Evolutionary conservation across 2,113 vertebrate species (phyloP).

Genomic region (Pituophis catenifer): DNA sequence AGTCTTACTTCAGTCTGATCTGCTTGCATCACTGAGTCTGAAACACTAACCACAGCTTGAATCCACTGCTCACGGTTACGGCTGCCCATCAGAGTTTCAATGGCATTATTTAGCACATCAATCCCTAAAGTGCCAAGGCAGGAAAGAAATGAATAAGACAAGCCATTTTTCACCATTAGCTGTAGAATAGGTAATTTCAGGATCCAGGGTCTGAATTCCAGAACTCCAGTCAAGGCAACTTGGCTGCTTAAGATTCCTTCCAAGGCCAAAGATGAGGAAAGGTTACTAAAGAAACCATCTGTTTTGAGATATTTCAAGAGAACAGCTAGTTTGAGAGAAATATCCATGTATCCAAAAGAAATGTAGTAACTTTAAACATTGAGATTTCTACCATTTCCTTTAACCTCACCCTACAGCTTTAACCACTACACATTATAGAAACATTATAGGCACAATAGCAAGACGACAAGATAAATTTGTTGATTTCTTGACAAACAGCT

Average conservation of each 20-base stretch:
- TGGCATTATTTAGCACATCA: constrained; percentile 90
- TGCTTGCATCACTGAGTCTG: constrained; percentile 85
- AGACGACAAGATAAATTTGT: too few relatives aligned
- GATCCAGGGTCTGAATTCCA: background rate
- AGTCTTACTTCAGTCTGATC: constrained; percentile 73
- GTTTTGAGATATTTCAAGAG: background rate
- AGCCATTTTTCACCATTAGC: background rate
- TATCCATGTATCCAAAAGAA: background rate
- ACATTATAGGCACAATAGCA: background rate
- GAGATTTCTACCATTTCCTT: background rate
- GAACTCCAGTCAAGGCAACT: background rate
- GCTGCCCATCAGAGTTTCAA: constrained; percentile 80
- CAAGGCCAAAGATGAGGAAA: background rate
- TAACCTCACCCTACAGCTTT: background rate
- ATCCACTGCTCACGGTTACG: constrained; percentile 81
- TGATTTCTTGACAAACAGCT: background rate
- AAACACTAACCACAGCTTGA: constrained; percentile 78
- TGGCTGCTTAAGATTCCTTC: background rate
- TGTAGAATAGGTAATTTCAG: background rate
- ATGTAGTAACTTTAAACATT: background rate
- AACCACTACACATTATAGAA: background rate
- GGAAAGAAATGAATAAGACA: constrained; percentile 1
- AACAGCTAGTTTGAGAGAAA: background rate
- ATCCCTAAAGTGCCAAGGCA: constrained; percentile 74
- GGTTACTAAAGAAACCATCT: background rate